Base-by-base conservation (phyloP, 2,113 vertebrate species). In the Silurus meridionalis region DNA sequence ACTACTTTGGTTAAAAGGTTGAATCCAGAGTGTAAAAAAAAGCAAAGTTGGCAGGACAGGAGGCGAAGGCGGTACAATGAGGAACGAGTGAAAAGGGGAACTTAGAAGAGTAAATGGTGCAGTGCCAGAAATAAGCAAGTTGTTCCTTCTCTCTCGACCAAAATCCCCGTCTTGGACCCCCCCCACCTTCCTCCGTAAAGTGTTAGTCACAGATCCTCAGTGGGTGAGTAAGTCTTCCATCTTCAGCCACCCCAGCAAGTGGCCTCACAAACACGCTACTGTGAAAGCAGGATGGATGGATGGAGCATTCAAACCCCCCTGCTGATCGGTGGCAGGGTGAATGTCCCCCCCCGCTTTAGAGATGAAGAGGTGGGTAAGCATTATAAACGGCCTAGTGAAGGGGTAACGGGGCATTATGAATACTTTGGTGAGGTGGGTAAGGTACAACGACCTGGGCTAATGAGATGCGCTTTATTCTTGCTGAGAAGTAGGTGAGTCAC, bases 21-120 rank as follows among this genome's bases (percentile, higher is more conserved):
- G 37, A 37, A 66, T 67, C 66, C 5, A 37, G 5, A 37, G 13
- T 25, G n/a, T 13, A 28, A 67, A 28, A 67, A n/a, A 25, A 66
- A 11, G 66, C 37, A 86, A 8, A 60, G 6, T 11, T 37, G 37
- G 53, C 19, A 94, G 93, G 75, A 79, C 7, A 0, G n/a, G 91
- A 92, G 89, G 91, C 92, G 92, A 94, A 93, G 94, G 92, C 91
- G 90, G 89, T 92, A 37, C 37, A 37, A 92, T 93, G 92, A 91
- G 90, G 92, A 91, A 92, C 90, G 91, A 93, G 93, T 91, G 87
- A 92, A 93, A 93, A 92, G 91, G 93, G 92, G 94, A 95, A 94
- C 93, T 92, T 91, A 84, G 71, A 83, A 86, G 89, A 91, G 93
- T 91, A 92, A 92, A 92, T 91, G 90, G 88, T 90, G 90, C 86